Percentiles rank a stretch among this genome's conserved stretches.
Evolutionary conservation across 2,797 vertebrate species (phyloP).

Genomic region (Vireo griseus): DNA sequence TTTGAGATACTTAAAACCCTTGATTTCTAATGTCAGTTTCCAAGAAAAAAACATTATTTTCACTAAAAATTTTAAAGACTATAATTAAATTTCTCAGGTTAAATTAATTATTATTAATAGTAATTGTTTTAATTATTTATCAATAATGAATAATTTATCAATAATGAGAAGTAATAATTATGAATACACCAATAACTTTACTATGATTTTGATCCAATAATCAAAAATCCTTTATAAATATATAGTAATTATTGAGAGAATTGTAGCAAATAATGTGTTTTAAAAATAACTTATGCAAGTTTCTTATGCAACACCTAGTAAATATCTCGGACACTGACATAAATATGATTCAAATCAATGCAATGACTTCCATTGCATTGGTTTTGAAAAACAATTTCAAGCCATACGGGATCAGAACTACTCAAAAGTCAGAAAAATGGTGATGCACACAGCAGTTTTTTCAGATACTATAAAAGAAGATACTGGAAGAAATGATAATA

Average conservation of each 20-base stretch:
- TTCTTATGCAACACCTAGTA: neutral
- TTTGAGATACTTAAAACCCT: neutral
- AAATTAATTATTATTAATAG: neutral
- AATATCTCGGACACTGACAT: neutral
- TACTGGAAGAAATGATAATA: neutral
- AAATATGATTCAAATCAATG: neutral
- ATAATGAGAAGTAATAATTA: neutral
- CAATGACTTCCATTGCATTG: neutral
- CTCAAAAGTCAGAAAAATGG: neutral
- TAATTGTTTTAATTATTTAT: neutral
- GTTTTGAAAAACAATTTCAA: neutral
- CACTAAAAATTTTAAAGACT: neutral
- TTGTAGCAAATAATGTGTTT: neutral
- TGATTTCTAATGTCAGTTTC: neutral
- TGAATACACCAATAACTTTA: neutral
- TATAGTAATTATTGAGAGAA: neutral
- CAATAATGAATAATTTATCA: neutral
- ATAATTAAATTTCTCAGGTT: neutral
- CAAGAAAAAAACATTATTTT: neutral
- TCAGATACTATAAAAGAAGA: neutral
- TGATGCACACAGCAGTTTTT: neutral
- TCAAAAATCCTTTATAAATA: neutral
- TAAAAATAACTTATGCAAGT: neutral
- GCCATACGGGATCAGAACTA: neutral
- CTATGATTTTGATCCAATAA: neutral